phyloP scores from a whole-genome alignment of 2,113 vertebrate species.

The Eolophus roseicapilla region DNA sequence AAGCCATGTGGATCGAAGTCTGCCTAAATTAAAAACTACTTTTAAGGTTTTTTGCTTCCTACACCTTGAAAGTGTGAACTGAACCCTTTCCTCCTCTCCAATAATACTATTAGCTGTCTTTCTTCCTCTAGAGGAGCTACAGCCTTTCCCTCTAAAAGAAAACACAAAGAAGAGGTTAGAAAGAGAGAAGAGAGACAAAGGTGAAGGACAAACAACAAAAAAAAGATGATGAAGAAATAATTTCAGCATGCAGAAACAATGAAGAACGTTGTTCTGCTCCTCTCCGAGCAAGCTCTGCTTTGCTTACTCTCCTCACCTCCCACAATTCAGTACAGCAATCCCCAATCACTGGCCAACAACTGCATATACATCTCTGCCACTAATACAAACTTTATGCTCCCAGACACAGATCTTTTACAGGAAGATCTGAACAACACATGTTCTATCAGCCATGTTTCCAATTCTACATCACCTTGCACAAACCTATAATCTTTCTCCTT shows the following conservation, averaged over 20 bases:
- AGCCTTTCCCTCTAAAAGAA: background rate
- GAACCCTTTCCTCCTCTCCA: background rate
- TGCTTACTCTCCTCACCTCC: background rate
- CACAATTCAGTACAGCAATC: accelerated
- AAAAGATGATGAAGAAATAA: background rate
- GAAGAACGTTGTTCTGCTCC: background rate
- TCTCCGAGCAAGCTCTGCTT: background rate
- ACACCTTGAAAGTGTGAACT: background rate
- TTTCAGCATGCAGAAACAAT: background rate
- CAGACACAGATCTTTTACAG: background rate
- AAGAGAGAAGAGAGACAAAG: background rate
- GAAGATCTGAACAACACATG: background rate
- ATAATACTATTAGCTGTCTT: background rate
- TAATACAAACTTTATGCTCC: background rate
- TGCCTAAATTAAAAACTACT: background rate
- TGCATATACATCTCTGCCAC: accelerated
- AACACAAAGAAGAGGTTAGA: background rate
- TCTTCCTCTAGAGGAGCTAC: background rate
- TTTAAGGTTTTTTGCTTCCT: background rate
- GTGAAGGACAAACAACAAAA: background rate
- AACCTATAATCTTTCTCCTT: background rate
- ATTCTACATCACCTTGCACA: background rate
- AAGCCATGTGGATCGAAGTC: background rate
- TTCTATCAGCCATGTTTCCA: background rate
- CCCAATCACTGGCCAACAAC: accelerated